Evolutionary conservation across 2,113 vertebrate genomes (phyloP), one percentile per base, ranked within the genome.

Genomic region (Oplegnathus fasciatus): DNA sequence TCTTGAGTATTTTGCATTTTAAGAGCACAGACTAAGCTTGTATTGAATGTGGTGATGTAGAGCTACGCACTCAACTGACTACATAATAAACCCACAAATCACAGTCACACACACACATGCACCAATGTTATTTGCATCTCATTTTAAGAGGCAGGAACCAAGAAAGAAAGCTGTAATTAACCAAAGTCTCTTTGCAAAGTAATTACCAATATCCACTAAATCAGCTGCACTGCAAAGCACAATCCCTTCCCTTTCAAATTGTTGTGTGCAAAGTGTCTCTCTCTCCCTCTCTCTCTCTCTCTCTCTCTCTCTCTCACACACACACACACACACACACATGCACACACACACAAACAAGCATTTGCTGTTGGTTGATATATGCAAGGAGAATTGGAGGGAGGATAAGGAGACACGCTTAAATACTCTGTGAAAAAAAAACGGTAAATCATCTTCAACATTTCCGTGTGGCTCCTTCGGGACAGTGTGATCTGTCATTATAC

Each of bases 161-260:
- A 44, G 26, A 52, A n/a, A 62, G 24, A 8, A 55, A 80, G 80
- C 50, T 68, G 54, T 24, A 18, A 81, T 88, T 52, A 80, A 46
- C 60, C 15, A 67, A 75, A n/a, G 17, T 80, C 26, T 52, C 11
- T 61, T 52, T 79, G 24, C 54, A 86, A 65, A 71, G 18, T 82
- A 81, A 86, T 86, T 78, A 54, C 67, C 52, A 42, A 81, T 83
- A 80, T 77, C 46, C 44, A 55, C 24, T 32, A 34, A 77, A 74
- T 83, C 75, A 82, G 66, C 71, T 74, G 55, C 64, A 52, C 48
- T 64, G 50, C 70, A 75, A 65, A 85, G 75, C 65, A 55, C 42
- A 66, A 22, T 68, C 48, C 22, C 28, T 13, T 52, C 55, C 61
- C 40, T 68, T 76, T 75, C 34, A 71, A 62, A 77, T n/a, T 32